phyloP scores from a whole-genome alignment of 2,797 vertebrate genomes.

The Schizopygopsis pylzovi region DNA sequence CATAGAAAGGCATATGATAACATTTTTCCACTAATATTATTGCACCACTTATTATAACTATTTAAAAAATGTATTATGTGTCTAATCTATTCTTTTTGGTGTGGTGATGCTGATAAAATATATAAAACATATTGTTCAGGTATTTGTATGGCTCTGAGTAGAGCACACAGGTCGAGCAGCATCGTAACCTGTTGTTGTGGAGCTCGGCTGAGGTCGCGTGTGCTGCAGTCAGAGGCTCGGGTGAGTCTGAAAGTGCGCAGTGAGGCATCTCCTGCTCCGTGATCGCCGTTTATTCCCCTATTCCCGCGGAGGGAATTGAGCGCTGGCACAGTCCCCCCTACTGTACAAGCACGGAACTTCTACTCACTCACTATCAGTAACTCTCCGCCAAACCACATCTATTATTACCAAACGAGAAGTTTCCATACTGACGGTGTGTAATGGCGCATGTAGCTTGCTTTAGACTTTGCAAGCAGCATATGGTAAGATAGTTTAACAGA shows the following conservation, averaged over 20 bases:
- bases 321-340: slow-evolving; percentile 66
- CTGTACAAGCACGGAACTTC: slow-evolving; percentile 61
- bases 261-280: slow-evolving; percentile 48
- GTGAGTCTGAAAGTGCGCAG: slow-evolving; percentile 41
- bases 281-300: slow-evolving; percentile 38
- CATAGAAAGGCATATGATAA: neutral
- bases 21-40: neutral
- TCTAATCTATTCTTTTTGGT: neutral
- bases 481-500: neutral
- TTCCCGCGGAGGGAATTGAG: slow-evolving; percentile 48
- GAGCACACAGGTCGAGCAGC: neutral
- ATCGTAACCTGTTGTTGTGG: slow-evolving; percentile 30
- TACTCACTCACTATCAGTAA: slow-evolving; percentile 19
- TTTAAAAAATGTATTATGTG: too few species aligned
- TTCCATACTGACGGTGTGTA: slow-evolving; percentile 1
- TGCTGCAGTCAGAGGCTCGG: slow-evolving; percentile 45
- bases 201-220: neutral
- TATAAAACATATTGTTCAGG: neutral
- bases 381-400: slow-evolving; percentile 35
- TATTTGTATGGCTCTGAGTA: neutral
- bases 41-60: neutral
- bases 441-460: neutral
- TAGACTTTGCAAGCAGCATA: neutral
- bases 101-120: neutral
- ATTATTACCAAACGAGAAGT: slow-evolving; percentile 21